phyloP scores from a whole-genome alignment of 2,113 vertebrate species.

The Myocastor coypus region DNA sequence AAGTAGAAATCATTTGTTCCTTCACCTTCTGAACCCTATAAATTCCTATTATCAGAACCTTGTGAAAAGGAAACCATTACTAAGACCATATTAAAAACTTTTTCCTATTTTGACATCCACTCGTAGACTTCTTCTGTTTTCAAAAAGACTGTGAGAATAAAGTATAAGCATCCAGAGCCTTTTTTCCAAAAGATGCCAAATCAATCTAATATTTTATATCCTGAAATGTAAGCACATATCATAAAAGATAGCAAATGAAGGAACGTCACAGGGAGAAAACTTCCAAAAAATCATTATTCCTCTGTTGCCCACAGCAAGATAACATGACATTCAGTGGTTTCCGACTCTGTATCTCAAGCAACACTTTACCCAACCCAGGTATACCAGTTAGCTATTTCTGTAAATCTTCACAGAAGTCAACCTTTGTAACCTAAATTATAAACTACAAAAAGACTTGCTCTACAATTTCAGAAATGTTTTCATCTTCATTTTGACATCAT shows the following conservation, averaged over 20 bases:
- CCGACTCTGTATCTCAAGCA: constrained; percentile 29
- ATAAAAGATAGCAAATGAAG: constrained; percentile 31
- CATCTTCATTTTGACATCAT: constrained; percentile 52
- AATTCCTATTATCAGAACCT: background rate
- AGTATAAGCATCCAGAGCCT: background rate
- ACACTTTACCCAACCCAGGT: background rate
- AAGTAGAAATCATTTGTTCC: background rate
- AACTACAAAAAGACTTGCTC: background rate
- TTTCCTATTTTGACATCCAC: background rate
- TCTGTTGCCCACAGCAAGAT: background rate
- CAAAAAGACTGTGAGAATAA: background rate
- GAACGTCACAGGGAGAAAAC: background rate
- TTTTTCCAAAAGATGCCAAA: constrained; percentile 55
- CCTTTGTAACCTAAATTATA: background rate
- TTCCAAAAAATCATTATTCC: background rate
- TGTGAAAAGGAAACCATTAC: background rate
- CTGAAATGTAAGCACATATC: constrained; percentile 20
- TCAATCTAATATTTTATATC: constrained; percentile 16
- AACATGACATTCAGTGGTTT: background rate
- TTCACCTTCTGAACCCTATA: background rate
- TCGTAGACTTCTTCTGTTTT: constrained; percentile 23
- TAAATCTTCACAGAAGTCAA: background rate
- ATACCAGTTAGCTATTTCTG: background rate
- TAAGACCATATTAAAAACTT: background rate
- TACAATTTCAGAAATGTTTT: background rate